A percentile compares a stretch with the other conserved stretches of the same genome.
phyloP scores from a whole-genome alignment of 2,888 invertebrate genomes.

The Parnassius smintheus region DNA sequence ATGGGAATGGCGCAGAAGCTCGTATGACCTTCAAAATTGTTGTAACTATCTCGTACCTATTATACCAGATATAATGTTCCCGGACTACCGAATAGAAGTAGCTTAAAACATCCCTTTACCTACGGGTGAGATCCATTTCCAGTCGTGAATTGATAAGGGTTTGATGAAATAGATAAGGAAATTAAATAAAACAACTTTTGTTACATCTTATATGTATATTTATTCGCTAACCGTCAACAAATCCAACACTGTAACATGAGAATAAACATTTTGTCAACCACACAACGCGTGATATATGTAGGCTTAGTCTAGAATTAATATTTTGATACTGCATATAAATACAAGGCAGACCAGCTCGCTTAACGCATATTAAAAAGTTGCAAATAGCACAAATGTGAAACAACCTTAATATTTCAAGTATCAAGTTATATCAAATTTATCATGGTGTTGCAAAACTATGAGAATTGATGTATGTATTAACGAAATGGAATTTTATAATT shows the following conservation, averaged over 20 bases:
- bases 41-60: no score
- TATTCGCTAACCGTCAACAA: slow-evolving; percentile 54
- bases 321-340: slow-evolving; percentile 7
- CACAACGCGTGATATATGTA: slow-evolving; percentile 39
- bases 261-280: slow-evolving; percentile 48
- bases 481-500: no score
- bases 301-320: slow-evolving; percentile 11
- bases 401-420: slow-evolving; percentile 5
- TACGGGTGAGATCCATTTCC: no score
- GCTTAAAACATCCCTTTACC: no score
- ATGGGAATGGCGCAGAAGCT: no score
- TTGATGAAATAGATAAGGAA: no score
- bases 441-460: no score
- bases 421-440: neutral
- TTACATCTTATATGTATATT: slow-evolving; percentile 33
- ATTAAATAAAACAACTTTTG: slow-evolving; percentile 11
- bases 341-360: neutral
- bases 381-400: slow-evolving; percentile 7
- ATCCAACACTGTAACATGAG: slow-evolving; percentile 52
- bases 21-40: no score
- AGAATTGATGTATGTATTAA: no score
- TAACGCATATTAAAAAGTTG: neutral
- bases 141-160: no score
- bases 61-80: no score
- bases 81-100: no score